A percentile compares a stretch with the other conserved stretches of the same genome.
Evolutionary conservation across 2,888 invertebrate species (phyloP).

Genomic region (Cantharis nigra): DNA sequence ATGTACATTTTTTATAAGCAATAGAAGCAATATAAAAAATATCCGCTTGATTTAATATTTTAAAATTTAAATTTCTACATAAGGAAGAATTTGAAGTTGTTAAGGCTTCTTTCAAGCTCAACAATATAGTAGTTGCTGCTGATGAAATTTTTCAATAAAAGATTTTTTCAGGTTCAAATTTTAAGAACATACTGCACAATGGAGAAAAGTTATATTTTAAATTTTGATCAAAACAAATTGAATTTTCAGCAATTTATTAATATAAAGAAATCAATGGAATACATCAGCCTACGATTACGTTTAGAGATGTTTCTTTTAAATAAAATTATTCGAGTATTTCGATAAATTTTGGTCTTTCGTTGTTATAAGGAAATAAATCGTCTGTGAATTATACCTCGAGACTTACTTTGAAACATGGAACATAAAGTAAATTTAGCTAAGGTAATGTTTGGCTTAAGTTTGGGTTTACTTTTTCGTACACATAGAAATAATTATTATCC

Average conservation of each 20-base stretch:
- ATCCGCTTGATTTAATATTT: background rate
- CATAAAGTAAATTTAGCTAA: background rate
- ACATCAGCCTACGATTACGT: background rate
- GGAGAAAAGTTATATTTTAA: background rate
- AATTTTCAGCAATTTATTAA: background rate
- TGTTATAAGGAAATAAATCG: background rate
- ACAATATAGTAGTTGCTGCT: too few species aligned
- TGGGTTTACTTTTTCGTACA: background rate
- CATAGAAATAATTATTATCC: background rate
- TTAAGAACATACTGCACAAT: background rate
- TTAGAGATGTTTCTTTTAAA: background rate
- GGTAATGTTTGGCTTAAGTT: background rate
- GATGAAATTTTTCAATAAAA: too few species aligned
- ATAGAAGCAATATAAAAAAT: too few species aligned
- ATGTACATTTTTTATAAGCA: too few species aligned
- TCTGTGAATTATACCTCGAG: background rate
- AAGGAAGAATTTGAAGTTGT: too few species aligned
- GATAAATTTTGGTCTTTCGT: background rate
- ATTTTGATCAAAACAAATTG: background rate
- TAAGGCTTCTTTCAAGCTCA: too few species aligned
- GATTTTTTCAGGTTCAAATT: background rate
- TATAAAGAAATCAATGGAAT: background rate
- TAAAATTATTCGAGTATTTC: background rate
- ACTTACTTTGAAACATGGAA: background rate
- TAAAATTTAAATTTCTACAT: background rate